Evolutionary conservation across 2,797 vertebrate genomes (phyloP), one percentile per base, ranked within the genome.

Genomic region (Scyliorhinus canicula): DNA sequence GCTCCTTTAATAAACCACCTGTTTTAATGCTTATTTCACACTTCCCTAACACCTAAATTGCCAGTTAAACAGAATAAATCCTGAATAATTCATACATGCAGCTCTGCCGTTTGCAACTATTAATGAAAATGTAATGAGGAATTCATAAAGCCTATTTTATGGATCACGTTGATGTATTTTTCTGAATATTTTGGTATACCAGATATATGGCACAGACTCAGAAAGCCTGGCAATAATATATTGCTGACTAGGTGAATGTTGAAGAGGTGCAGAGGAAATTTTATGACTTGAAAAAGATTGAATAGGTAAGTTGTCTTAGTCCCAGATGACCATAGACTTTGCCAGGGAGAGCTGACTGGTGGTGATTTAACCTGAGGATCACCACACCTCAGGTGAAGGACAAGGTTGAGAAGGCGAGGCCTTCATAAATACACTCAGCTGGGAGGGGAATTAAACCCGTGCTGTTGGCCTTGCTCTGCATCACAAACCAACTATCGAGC

Each of bases 11-110:
- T 91, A 91, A 63, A 44, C 19, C n/a, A 44, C 60, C 21, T n/a
- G 57, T 4, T 26, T 40, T 11, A 63, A 65, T 65, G 21, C 79
- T 82, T 26, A 82, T 47, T 44, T 82, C n/a, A 91, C 60, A 63
- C 21, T 44, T 91, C 57, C 40, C 31, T 57, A 63, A 21, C n/a
- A 44, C 40, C 60, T 44, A 60, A 40, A 63, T 91, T 91, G 88
- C 88, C 21, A 44, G 88, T 60, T 91, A 91, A 91, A 60, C n/a
- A 57, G 55, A 16, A 40, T 90, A 65, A 91, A 63, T 63, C 86
- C 4, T 63, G 88, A 91, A 65, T 65, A 65, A 91, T 44, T 91
- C 24, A 65, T 91, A 16, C 12, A 44, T 44, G 7, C 16, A 12
- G 9, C 19, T 35, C 31, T 44, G 88, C 19, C 9, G 8, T 91